Percentiles rank a stretch among this genome's conserved stretches.
Evolutionary conservation across 2,113 vertebrate genomes (phyloP).

Genomic region (Sylvia atricapilla): DNA sequence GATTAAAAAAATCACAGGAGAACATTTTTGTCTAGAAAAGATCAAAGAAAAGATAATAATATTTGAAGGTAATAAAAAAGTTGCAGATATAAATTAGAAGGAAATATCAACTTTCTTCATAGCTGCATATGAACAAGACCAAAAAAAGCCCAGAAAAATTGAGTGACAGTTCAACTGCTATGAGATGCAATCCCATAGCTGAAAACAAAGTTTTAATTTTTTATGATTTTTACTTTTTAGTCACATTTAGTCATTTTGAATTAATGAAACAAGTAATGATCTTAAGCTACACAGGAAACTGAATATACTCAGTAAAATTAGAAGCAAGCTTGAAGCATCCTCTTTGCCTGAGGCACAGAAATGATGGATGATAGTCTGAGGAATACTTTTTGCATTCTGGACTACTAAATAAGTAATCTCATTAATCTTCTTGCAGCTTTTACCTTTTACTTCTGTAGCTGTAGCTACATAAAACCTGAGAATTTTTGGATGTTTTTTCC

Average conservation of each 20-base stretch:
- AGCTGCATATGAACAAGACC: background rate
- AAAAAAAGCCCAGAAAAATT: background rate
- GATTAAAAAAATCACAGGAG: background rate
- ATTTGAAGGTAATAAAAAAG: conserved; percentile 3
- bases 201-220: conserved; percentile 40
- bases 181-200: background rate
- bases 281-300: conserved; percentile 30
- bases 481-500: background rate
- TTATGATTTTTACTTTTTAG: conserved; percentile 41
- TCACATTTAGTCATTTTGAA: conserved; percentile 53
- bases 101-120: background rate
- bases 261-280: conserved; percentile 58
- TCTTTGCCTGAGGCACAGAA: conserved; percentile 60
- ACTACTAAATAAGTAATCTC: conserved; percentile 50
- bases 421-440: conserved; percentile 46
- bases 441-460: conserved; percentile 12
- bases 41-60: background rate
- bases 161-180: background rate
- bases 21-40: background rate
- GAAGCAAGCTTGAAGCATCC: conserved; percentile 35
- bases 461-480: background rate
- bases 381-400: conserved; percentile 2
- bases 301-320: conserved; percentile 41
- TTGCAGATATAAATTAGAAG: background rate
- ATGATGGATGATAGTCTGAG: conserved; percentile 53